Conservation (phyloP, 2,797 vertebrate species). For the Pogoniulus pusillus region DNA sequence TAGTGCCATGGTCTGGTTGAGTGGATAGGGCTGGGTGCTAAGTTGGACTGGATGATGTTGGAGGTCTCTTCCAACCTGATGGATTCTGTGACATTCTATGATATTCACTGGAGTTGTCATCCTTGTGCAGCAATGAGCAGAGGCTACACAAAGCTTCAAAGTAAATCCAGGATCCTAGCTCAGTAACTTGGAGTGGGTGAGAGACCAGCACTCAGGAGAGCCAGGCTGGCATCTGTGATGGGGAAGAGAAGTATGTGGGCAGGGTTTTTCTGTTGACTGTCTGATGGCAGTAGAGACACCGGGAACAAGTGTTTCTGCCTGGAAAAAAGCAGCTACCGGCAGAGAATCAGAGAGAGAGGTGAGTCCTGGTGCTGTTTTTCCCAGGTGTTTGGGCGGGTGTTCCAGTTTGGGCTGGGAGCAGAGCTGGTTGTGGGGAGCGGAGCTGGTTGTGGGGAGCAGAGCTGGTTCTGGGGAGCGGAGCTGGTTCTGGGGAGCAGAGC, state of each 20-base stretch:
- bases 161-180: background rate
- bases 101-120: background rate
- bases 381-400: background rate
- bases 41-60: too few species aligned
- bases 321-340: background rate
- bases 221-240: background rate
- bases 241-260: background rate
- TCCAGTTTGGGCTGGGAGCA: too few species aligned
- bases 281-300: too few species aligned
- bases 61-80: too few species aligned
- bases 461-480: too few species aligned
- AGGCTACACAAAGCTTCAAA: background rate
- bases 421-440: too few species aligned
- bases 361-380: background rate
- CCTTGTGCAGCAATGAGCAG: background rate
- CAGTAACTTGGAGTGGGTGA: background rate
- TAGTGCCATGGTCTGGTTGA: too few species aligned
- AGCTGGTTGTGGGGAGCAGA: too few species aligned
- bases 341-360: background rate
- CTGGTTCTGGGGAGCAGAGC: too few species aligned
- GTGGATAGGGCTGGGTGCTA: too few species aligned
- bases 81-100: too few species aligned
- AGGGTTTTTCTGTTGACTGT: too few species aligned
- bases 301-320: background rate
- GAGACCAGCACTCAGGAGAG: background rate